Percentiles rank a stretch among this genome's conserved stretches.
Conservation (phyloP, 1,140 invertebrate genomes). For the Steinernema khuongi region DNA sequence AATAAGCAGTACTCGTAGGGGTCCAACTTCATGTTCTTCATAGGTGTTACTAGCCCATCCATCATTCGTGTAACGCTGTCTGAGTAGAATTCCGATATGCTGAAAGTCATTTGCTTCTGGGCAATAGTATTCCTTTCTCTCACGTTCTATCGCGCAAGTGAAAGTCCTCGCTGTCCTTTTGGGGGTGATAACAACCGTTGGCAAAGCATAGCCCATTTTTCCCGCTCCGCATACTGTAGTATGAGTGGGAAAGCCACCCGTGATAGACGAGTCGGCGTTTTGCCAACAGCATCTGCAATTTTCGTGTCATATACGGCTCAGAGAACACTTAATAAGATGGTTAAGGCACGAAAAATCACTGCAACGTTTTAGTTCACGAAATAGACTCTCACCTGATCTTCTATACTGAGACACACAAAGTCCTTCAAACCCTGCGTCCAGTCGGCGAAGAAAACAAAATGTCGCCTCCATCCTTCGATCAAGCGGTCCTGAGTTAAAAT, state of each 20-base stretch:
- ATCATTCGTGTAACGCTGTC: constrained; percentile 26
- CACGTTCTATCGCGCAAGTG: constrained; percentile 25
- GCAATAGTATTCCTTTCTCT: background rate
- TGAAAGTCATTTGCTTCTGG: background rate
- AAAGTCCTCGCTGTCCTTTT: background rate
- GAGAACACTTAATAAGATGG: too few species aligned
- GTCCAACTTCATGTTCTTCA: constrained; percentile 28
- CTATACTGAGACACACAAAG: constrained; percentile 9
- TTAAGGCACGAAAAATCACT: too few species aligned
- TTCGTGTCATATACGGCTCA: too few species aligned
- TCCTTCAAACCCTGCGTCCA: constrained; percentile 28
- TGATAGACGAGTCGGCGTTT: constrained; percentile 25
- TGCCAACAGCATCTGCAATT: constrained; percentile 16
- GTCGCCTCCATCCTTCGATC: constrained; percentile 32
- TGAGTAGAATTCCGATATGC: constrained; percentile 27
- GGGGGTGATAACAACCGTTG: constrained; percentile 28
- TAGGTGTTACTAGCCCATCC: constrained; percentile 27
- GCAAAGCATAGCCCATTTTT: constrained; percentile 26
- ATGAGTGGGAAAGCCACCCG: constrained; percentile 26
- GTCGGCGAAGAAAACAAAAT: constrained; percentile 32
- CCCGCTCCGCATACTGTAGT: constrained; percentile 23
- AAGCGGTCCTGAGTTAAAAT: constrained; percentile 25
- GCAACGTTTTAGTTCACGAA: too few species aligned
- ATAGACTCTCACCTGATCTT: constrained; percentile 27
- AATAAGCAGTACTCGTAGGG: constrained; percentile 26